phyloP scores from a whole-genome alignment of 2,113 vertebrate species.

The Tichodroma muraria region DNA sequence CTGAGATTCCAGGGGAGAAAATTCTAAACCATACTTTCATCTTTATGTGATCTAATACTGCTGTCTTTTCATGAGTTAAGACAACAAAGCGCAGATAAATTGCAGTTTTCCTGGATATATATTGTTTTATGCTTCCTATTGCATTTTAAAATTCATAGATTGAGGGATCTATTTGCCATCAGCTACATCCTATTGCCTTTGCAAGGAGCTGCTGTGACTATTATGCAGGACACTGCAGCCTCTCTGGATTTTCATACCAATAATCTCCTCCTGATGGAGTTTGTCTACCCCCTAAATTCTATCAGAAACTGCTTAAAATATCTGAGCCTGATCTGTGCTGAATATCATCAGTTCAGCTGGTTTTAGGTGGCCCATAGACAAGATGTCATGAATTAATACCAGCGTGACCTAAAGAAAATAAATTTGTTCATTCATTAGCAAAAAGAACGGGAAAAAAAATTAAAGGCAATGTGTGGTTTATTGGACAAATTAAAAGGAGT shows the following conservation, averaged over 20 bases:
- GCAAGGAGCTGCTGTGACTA: not conserved
- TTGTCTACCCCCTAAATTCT: not conserved
- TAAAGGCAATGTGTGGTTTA: not conserved
- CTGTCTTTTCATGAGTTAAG: not conserved
- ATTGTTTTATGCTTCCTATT: not conserved
- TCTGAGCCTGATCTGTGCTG: not conserved
- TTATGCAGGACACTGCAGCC: not conserved
- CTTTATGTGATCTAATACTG: not conserved
- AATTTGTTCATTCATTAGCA: not conserved
- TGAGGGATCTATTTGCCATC: slow-evolving; percentile 21
- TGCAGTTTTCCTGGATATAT: not conserved
- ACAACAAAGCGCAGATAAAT: not conserved
- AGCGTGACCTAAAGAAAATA: not conserved
- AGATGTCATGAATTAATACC: not conserved
- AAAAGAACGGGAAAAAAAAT: not conserved
- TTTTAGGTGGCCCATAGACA: not conserved
- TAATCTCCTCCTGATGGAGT: slow-evolving; percentile 6
- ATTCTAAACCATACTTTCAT: not conserved
- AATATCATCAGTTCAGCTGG: not conserved
- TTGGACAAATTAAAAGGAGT: not conserved
- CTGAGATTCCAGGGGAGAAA: not conserved
- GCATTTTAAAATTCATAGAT: slow-evolving; percentile 34
- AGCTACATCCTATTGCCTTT: not conserved
- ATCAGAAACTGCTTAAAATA: not conserved
- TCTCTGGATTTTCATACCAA: not conserved